A percentile compares a stretch with the other conserved stretches of the same genome.
These are phyloP conservation scores for Hippocampus comes DNA, from an alignment of 2,113 vertebrate species.

Conservation along the genomic window DNA sequence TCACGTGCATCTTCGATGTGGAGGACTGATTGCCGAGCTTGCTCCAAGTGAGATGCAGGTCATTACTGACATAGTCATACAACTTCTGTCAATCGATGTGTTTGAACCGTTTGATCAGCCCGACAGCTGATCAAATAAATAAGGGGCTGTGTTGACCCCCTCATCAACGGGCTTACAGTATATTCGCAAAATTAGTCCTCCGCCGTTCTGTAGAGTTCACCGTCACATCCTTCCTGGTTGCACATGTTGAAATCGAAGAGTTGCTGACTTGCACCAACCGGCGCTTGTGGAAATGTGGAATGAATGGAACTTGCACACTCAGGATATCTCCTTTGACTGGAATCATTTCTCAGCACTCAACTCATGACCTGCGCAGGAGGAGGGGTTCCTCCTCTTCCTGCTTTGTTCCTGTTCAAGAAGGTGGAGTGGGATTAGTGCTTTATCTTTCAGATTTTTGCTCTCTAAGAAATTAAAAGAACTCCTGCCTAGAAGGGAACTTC, in stretches of 20 bases:
- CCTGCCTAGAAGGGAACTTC: conserved; percentile 40
- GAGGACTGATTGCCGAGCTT: neutral
- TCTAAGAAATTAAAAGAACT: neutral
- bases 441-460: conserved; percentile 41
- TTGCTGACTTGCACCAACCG: conserved; percentile 59
- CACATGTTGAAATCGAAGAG: conserved; percentile 42
- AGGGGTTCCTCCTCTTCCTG: conserved; percentile 39
- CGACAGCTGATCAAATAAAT: conserved; percentile 24
- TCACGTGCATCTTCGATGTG: conserved; percentile 13
- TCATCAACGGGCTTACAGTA: conserved; percentile 13
- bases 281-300: conserved; percentile 58
- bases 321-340: conserved; percentile 60
- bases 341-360: conserved; percentile 53
- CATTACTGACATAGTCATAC: neutral
- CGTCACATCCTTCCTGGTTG: conserved; percentile 17
- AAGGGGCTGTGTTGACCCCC: conserved; percentile 4
- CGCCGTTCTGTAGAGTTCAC: neutral
- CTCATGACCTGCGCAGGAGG: conserved; percentile 50
- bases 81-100: neutral
- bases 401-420: conserved; percentile 23
- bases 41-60: neutral
- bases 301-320: conserved; percentile 71
- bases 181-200: conserved; percentile 16
- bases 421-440: conserved; percentile 11
- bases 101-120: too few relatives aligned